phyloP scores from a whole-genome alignment of 2,888 invertebrate species.

The Aelia acuminata region DNA sequence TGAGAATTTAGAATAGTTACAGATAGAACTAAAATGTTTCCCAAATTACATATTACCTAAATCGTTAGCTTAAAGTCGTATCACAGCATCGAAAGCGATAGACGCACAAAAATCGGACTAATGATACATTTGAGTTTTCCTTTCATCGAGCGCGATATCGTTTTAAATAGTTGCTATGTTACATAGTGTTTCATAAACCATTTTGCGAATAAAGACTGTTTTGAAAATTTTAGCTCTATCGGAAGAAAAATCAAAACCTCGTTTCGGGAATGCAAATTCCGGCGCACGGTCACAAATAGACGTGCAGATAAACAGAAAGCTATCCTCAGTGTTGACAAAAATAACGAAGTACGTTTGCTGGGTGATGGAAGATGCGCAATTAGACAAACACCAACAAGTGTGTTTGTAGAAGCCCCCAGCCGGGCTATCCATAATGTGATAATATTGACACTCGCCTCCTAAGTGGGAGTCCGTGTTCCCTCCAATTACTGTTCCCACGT shows the following conservation, averaged over 20 bases:
- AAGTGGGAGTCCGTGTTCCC: constrained; percentile 53
- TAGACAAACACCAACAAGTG: constrained; percentile 56
- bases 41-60: too few relatives aligned
- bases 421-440: constrained; percentile 56
- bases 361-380: constrained; percentile 26
- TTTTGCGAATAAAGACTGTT: too few relatives aligned
- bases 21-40: too few relatives aligned
- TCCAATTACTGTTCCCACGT: constrained; percentile 52
- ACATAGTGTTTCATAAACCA: too few relatives aligned
- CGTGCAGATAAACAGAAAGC: constrained; percentile 8
- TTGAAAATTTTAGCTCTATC: too few relatives aligned
- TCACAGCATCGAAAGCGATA: too few relatives aligned
- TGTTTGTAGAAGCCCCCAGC: constrained; percentile 18
- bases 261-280: not conserved
- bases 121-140: too few relatives aligned
- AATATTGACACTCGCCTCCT: constrained; percentile 52
- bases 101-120: too few relatives aligned
- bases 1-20: too few relatives aligned
- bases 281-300: not conserved
- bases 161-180: too few relatives aligned
- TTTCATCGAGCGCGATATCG: too few relatives aligned
- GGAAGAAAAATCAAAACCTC: not conserved
- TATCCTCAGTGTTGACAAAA: constrained; percentile 38
- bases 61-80: too few relatives aligned
- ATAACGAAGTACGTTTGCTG: not conserved